These are phyloP conservation scores for Elmis aenea DNA, from an alignment of 2,888 invertebrate species.

Conservation along the genomic window DNA sequence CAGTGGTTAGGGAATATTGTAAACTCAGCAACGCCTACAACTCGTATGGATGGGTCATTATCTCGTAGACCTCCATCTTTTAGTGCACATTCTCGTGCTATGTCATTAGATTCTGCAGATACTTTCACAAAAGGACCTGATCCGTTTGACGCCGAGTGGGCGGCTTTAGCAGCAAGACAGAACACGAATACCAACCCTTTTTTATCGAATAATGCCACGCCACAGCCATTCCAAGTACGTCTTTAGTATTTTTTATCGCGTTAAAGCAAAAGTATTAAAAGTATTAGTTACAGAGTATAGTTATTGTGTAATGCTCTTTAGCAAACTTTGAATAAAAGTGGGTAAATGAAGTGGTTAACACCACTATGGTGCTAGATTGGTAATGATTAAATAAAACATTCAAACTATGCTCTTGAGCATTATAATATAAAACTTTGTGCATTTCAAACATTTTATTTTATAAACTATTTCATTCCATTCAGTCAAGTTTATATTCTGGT, in stretches of 20 bases:
- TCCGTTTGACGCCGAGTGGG: slow-evolving; percentile 85
- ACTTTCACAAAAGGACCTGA: slow-evolving; percentile 45
- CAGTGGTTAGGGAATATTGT: slow-evolving; percentile 77
- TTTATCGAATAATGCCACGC: slow-evolving; percentile 49
- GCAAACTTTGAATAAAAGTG: no score
- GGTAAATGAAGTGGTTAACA: no score
- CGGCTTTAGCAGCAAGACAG: slow-evolving; percentile 56
- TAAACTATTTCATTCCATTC: no score
- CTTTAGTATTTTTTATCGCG: slow-evolving; percentile 46
- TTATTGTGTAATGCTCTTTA: no score
- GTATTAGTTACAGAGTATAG: no score
- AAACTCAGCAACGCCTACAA: slow-evolving; percentile 50
- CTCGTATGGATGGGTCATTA: slow-evolving; percentile 42
- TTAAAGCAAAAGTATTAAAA: background rate
- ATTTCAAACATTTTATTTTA: no score
- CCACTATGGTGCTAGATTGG: no score
- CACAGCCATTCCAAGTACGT: slow-evolving; percentile 57
- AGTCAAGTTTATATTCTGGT: background rate
- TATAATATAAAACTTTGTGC: no score
- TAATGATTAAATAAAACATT: no score
- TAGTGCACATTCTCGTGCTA: slow-evolving; percentile 49
- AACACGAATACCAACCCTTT: slow-evolving; percentile 60
- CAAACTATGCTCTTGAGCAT: no score
- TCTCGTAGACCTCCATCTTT: slow-evolving; percentile 55
- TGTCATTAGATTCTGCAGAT: slow-evolving; percentile 52